phyloP scores from a whole-genome alignment of 2,888 invertebrate genomes.

The Hirtodrosophila cameraria region DNA sequence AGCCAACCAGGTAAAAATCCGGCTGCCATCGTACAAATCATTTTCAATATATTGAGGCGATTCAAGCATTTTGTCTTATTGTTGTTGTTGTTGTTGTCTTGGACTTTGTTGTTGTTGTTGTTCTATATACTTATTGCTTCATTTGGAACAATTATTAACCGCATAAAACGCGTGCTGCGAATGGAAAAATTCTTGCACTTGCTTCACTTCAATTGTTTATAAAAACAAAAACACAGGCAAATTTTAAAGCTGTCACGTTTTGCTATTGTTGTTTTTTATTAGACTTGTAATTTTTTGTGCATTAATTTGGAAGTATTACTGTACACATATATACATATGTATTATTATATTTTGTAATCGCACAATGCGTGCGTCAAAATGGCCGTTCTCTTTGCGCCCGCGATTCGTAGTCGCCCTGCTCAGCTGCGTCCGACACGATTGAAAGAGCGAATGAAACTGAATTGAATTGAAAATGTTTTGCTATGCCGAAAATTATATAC shows the following conservation, averaged over 20 bases:
- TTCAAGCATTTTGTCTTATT: conserved; percentile 72
- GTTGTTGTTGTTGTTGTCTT: no score
- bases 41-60: conserved; percentile 69
- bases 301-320: conserved; percentile 45
- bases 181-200: conserved; percentile 34
- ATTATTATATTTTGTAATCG: conserved; percentile 49
- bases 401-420: conserved; percentile 1
- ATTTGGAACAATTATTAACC: conserved; percentile 26
- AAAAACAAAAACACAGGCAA: not conserved
- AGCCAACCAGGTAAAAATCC: conserved; percentile 88
- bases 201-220: conserved; percentile 18
- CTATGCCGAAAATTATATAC: conserved; percentile 26
- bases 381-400: conserved; percentile 44
- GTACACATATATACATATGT: conserved; percentile 1
- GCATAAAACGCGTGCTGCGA: conserved; percentile 28
- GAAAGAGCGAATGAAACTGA: conserved; percentile 51
- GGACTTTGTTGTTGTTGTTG: conserved; percentile 5
- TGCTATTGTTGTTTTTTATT: not conserved
- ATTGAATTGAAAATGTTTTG: conserved; percentile 34
- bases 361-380: conserved; percentile 47
- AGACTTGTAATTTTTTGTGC: conserved; percentile 60
- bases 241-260: not conserved
- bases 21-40: conserved; percentile 89
- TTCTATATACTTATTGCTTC: conserved; percentile 33
- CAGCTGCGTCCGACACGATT: conserved; percentile 41